Percentiles rank a stretch among this genome's conserved stretches.
Conservation (phyloP, 2,888 invertebrate species). For the Malachius bipustulatus region DNA sequence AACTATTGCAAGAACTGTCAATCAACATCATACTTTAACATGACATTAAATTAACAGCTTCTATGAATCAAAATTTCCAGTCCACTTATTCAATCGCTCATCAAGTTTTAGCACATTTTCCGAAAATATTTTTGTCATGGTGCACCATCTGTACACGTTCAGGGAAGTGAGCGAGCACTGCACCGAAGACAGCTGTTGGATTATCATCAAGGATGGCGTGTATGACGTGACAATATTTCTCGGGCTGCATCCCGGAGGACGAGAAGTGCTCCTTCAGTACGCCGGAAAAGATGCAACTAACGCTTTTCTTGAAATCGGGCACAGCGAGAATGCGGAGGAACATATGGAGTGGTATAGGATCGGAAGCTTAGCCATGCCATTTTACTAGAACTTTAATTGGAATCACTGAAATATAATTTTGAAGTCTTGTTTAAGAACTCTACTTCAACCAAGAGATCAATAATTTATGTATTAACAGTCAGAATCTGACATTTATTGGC, state of each 20-base stretch:
- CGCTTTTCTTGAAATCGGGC: neutral
- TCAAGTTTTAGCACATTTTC: too few relatives aligned
- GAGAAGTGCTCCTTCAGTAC: neutral
- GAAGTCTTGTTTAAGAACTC: too few relatives aligned
- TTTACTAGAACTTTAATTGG: too few relatives aligned
- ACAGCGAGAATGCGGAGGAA: neutral
- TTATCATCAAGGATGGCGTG: neutral
- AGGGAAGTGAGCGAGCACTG: neutral
- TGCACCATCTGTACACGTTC: neutral
- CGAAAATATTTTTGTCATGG: too few relatives aligned
- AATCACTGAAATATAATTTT: too few relatives aligned
- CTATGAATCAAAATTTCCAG: too few relatives aligned
- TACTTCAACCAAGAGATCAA: too few relatives aligned
- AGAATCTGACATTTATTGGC: too few relatives aligned
- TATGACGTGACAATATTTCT: neutral
- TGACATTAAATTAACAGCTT: neutral
- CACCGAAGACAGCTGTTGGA: conserved; percentile 1
- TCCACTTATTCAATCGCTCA: too few relatives aligned
- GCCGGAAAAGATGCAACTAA: conserved; percentile 2
- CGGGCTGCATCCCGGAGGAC: neutral
- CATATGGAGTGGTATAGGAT: neutral
- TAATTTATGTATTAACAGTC: too few relatives aligned
- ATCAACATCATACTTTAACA: conserved; percentile 1
- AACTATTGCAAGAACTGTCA: too few relatives aligned
- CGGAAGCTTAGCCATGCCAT: too few relatives aligned